Base-by-base conservation (phyloP, 2,113 vertebrate species). In the Plecotus auritus region DNA sequence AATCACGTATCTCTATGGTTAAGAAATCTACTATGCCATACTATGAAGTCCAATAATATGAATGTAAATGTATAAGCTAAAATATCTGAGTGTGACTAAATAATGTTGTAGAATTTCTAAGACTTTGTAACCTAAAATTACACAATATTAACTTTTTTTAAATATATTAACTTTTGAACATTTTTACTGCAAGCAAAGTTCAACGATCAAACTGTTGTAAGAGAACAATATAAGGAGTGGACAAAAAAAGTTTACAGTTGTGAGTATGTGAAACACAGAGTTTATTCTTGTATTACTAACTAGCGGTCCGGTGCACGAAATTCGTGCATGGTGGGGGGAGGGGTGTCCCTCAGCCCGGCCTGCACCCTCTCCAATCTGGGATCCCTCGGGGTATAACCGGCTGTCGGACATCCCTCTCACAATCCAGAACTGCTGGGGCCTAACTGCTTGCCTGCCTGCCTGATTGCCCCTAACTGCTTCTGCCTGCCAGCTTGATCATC, bases 101-200 rank as follows among this genome's bases (percentile, higher is more conserved):
- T 89, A 85, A 88, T 64, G 18, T 18, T 61, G 1, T 42, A 91
- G 35, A 85, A 96, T 94, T 96, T 86, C 42, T 54, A 96, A 88
- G 51, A 95, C 54, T 94, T 59, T 96, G 2, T 72, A 86, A 89
- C 28, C 70, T 91, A 91, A 94, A 83, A 88, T 89, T 61, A 76
- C 2, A 69, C 17, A 49, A 47, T 64, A 91, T 84, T 96, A 92
- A 74, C 61, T 51, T 51, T 51, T 51, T 51, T 6, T 4, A 17
- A 51, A 51, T 51, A 51, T 51, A 51, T 84, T 51, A 90, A 96
- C n/a, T 81, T 95, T 81, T 86, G 47, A 74, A 95, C 35, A 83
- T 84, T 94, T 88, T 93, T 90, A 77, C 8, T 72, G 37, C 12
- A 83, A 83, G 54, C 32, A 86, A 91, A 80, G 26, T 78, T 89